These are phyloP conservation scores for Heliconius ismenius DNA, from an alignment of 2,888 invertebrate species.

Conservation along the genomic window DNA sequence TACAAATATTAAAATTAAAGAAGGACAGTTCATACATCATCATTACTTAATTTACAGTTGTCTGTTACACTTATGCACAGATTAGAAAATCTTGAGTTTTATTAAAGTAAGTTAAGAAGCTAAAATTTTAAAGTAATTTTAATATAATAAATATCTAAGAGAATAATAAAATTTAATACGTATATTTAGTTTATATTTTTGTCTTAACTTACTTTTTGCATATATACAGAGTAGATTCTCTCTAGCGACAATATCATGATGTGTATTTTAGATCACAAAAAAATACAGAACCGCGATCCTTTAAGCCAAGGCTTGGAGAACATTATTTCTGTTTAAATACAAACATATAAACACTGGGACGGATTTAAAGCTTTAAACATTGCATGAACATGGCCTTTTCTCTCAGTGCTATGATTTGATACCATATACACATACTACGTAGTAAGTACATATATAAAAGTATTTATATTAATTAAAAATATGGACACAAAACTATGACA, in stretches of 20 bases:
- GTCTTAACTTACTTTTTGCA: neutral
- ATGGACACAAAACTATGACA: neutral
- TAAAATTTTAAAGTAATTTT: neutral
- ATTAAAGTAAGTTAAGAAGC: neutral
- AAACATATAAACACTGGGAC: neutral
- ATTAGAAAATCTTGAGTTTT: neutral
- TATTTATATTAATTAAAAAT: neutral
- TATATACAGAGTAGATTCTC: too few relatives aligned
- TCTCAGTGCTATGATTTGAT: neutral
- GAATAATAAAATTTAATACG: neutral
- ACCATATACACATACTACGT: neutral
- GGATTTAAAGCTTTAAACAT: neutral
- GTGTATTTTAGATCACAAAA: too few relatives aligned
- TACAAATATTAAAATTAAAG: neutral
- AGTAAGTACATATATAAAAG: neutral
- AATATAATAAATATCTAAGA: neutral
- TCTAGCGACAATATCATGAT: too few relatives aligned
- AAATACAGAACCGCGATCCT: too few relatives aligned
- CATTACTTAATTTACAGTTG: slow-evolving; percentile 14
- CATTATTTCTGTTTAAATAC: neutral
- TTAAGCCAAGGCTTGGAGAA: neutral
- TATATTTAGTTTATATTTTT: neutral
- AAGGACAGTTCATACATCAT: slow-evolving; percentile 8
- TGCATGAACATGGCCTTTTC: neutral
- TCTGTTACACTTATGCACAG: neutral